Percentiles rank a stretch among this genome's conserved stretches.
Conservation (phyloP, 2,113 vertebrate species). For the Onychostoma macrolepis region DNA sequence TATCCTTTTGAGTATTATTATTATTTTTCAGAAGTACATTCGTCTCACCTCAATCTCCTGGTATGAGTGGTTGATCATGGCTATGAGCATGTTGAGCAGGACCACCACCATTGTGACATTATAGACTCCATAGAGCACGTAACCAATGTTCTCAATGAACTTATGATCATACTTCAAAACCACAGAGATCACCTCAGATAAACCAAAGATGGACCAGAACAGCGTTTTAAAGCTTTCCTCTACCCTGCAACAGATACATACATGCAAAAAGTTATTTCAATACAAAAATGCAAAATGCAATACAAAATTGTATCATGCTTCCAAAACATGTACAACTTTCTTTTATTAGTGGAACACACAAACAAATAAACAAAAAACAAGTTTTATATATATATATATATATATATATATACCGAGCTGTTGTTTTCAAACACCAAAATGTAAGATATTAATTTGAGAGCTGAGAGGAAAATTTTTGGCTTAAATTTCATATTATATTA, state of each 20-base stretch:
- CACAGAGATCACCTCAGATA: conserved; percentile 88
- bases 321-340: not conserved
- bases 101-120: conserved; percentile 91
- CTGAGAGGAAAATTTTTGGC: not conserved
- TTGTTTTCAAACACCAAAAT: not conserved
- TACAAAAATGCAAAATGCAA: too few species aligned
- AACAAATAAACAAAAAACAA: too few species aligned
- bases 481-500: not conserved
- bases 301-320: not conserved
- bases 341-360: not conserved
- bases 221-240: conserved; percentile 92
- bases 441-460: not conserved
- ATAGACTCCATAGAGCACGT: conserved; percentile 88
- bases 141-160: conserved; percentile 90
- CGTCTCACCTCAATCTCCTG: conserved; percentile 85
- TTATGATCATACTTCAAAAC: conserved; percentile 90
- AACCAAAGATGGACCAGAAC: conserved; percentile 91
- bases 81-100: conserved; percentile 89
- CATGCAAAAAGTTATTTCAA: not conserved
- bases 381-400: too few species aligned
- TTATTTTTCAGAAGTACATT: not conserved
- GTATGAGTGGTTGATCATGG: conserved; percentile 90
- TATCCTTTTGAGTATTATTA: not conserved
- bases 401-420: not conserved
- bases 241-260: conserved; percentile 69